Evolutionary conservation across 2,797 vertebrate species (phyloP), one percentile per base, ranked within the genome.

Genomic region (Aldrovandia affinis): DNA sequence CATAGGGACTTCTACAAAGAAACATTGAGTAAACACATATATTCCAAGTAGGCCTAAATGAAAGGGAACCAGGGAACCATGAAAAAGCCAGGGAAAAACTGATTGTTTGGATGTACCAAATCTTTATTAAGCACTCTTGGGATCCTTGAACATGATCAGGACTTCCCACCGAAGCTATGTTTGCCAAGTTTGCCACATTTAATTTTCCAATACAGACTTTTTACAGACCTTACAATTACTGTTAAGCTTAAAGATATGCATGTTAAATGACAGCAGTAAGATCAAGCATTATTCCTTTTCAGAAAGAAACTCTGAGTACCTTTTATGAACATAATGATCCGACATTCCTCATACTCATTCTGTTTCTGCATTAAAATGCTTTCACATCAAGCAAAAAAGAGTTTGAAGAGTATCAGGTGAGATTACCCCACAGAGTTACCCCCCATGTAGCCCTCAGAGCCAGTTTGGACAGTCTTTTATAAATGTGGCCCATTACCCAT

Each of bases 21-120:
- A 85, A 87, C 85, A 84, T 86, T 83, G 86, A 87, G 89, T 86
- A 75, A 73, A 63, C 14, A 57, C 61, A 83, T 18, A 18, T 52
- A 70, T 20, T 22, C 36, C 63, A 82, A 83, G 63, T 22, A 42
- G 10, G 59, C 22, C 59, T 30, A 30, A 14, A 9, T 18, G 52
- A 82, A 83, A 83, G 4, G 18, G 20, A 30, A 84, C 78, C 86
- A 78, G 15, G 70, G 52, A 57, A 57, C 14, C 14, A 57, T 77
- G 81, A 57, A 5, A 30, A 75, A 78, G 73, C 28, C 78, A 42
- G 79, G 54, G 86, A 61, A 2, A 33, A 33, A 36, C 28, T 33
- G 30, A 65, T 65, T 65, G 61, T 30, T 65, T 65, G 28, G 61
- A 65, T n/a, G 14, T 65, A 9, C 61, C 18, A 57, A 57, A 20